Conservation (phyloP, 2,797 vertebrate genomes). For the Enteromius afrohamiltoni region DNA sequence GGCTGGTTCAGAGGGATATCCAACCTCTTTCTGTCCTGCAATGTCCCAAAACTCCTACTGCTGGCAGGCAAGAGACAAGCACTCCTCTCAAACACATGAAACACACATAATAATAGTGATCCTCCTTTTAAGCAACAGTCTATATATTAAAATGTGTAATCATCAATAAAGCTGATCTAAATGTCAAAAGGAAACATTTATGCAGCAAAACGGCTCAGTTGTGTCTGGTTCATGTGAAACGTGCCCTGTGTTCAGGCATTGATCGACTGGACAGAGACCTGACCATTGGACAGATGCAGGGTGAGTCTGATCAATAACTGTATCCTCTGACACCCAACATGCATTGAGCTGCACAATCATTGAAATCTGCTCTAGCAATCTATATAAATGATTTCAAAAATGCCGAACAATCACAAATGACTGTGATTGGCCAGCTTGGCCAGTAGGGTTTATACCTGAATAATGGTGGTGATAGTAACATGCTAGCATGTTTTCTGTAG, state of each 20-base stretch:
- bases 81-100: background rate
- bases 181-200: background rate
- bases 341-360: background rate
- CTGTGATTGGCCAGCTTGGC: background rate
- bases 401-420: background rate
- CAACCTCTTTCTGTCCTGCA: slow-evolving; percentile 74
- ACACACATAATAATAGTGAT: background rate
- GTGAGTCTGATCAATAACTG: slow-evolving; percentile 50
- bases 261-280: slow-evolving; percentile 75
- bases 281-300: slow-evolving; percentile 77
- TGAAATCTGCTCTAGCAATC: background rate
- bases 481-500: slow-evolving; percentile 36
- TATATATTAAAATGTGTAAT: background rate
- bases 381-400: background rate
- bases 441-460: background rate
- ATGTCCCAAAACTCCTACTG: slow-evolving; percentile 75
- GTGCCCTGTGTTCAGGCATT: slow-evolving; percentile 64
- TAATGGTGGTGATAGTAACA: background rate
- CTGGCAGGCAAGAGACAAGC: slow-evolving; percentile 65
- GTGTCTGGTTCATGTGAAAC: background rate
- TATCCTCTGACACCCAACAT: background rate
- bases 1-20: slow-evolving; percentile 78
- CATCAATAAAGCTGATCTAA: background rate
- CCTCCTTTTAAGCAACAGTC: background rate
- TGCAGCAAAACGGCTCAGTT: background rate